Base-by-base conservation (phyloP, 2,888 invertebrate genomes). In the Carterocephalus palaemon region DNA sequence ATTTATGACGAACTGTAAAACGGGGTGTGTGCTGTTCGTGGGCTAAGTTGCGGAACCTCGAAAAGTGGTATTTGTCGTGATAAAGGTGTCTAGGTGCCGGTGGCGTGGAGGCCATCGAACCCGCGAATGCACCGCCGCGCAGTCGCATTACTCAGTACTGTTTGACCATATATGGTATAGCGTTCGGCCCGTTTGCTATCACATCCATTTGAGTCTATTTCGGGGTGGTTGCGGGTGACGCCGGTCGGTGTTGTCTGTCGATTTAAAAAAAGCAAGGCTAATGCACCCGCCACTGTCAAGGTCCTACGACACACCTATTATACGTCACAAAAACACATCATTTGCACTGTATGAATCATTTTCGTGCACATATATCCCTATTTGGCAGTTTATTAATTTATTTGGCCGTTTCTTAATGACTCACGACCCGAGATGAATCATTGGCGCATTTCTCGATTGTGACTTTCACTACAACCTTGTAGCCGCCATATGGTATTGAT, bases 111-210 rank as follows among this genome's bases (percentile, higher is more conserved):
- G 83, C 82, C 85, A 80, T 80, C 79, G 84, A 84, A 83, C 84
- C 70, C 64, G 41, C 51, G 69, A 72, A 68, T 76, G 81, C 80
- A 77, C 63, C 67, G 73, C 64, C 80, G 85, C 84, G 84, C 85
- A 85, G 79, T 75, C 82, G 82, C 83, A 75, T 78, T 78, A 72
- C 71, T 72, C 75, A 75, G 57, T 70, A 67, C 63, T 62, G 70
- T 73, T 82, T 86, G 75, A 68, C 85, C 85, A 80, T 86, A 84
- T 84, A 85, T 58, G 85, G 85, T 70, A 70, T 83, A 84, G 75
- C 64, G 62, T 64, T 63, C 64, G 58, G 62, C 52, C 70, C 74
- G 75, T 74, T 6, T 19, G 37, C 32, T 45, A 29, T 36, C 72
- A 71, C 70, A 63, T 57, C 59, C 62, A 71, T 71, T 74, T 56